phyloP scores from a whole-genome alignment of 2,888 invertebrate genomes.

The Mystacides longicornis region DNA sequence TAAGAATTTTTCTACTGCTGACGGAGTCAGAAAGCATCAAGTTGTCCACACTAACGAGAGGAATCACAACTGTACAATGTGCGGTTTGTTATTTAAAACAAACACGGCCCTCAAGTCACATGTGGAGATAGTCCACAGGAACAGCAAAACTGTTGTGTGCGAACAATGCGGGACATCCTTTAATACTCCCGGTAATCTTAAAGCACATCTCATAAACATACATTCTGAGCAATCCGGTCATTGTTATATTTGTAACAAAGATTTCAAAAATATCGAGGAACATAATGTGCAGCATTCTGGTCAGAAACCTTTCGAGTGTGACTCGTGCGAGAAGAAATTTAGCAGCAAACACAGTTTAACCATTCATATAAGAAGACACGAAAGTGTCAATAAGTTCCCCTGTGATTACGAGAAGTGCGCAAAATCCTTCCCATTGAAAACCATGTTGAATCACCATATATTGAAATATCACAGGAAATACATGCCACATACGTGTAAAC shows the following conservation, averaged over 20 bases:
- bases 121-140: constrained; percentile 39
- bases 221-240: constrained; percentile 28
- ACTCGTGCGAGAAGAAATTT: constrained; percentile 37
- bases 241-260: constrained; percentile 47
- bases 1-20: constrained; percentile 38
- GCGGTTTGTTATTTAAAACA: constrained; percentile 17
- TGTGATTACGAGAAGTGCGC: constrained; percentile 42
- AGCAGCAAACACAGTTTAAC: constrained; percentile 37
- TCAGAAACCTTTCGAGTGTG: constrained; percentile 42
- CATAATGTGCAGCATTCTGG: constrained; percentile 54
- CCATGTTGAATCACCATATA: constrained; percentile 43
- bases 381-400: constrained; percentile 39
- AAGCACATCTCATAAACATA: constrained; percentile 18
- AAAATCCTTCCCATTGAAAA: constrained; percentile 39
- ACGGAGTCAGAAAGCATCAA: constrained; percentile 37
- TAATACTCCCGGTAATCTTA: constrained; percentile 20
- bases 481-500: constrained; percentile 40
- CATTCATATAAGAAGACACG: constrained; percentile 41
- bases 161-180: constrained; percentile 31
- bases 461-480: constrained; percentile 44
- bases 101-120: constrained; percentile 16
- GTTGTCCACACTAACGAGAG: constrained; percentile 39
- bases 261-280: constrained; percentile 47
- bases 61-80: constrained; percentile 16
- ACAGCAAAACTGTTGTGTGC: constrained; percentile 35